Evolutionary conservation across 1,140 invertebrate genomes (phyloP).

Genomic region (Sminthurides bifidus): DNA sequence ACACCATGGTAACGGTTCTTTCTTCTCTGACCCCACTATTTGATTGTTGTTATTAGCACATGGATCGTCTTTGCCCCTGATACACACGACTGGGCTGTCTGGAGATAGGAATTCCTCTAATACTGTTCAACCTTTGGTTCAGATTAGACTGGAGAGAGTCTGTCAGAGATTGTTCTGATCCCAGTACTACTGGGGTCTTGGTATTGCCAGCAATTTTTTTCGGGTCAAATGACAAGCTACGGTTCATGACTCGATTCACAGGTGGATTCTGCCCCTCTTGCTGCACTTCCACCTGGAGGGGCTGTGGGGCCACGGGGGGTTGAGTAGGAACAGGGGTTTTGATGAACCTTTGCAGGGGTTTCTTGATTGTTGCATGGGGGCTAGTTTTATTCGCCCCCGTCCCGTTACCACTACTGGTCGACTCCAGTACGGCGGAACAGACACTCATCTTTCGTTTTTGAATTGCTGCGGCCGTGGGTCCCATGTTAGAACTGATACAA

Average conservation of each 20-base stretch:
- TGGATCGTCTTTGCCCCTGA: neutral
- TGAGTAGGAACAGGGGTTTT: neutral
- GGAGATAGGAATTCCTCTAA: no score
- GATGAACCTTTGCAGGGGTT: neutral
- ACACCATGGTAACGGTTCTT: constrained; percentile 63
- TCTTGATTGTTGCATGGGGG: neutral
- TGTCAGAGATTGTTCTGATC: neutral
- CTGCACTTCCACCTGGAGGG: constrained; percentile 42
- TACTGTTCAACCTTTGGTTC: no score
- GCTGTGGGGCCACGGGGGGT: constrained; percentile 48
- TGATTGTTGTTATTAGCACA: neutral
- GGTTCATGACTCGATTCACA: constrained; percentile 1
- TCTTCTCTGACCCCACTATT: neutral
- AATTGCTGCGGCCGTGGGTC: neutral
- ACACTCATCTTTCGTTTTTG: constrained; percentile 7
- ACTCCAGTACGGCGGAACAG: neutral
- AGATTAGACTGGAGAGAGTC: neutral
- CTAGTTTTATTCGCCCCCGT: neutral
- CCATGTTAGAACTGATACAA: neutral
- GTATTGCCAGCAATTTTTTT: neutral
- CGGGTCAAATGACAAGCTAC: no score
- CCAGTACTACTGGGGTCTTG: neutral
- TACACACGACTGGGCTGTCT: neutral
- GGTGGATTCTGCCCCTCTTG: constrained; percentile 36
- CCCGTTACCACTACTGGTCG: no score